Base-by-base conservation (phyloP, 2,797 vertebrate genomes). In the Sorex maritimensis region DNA sequence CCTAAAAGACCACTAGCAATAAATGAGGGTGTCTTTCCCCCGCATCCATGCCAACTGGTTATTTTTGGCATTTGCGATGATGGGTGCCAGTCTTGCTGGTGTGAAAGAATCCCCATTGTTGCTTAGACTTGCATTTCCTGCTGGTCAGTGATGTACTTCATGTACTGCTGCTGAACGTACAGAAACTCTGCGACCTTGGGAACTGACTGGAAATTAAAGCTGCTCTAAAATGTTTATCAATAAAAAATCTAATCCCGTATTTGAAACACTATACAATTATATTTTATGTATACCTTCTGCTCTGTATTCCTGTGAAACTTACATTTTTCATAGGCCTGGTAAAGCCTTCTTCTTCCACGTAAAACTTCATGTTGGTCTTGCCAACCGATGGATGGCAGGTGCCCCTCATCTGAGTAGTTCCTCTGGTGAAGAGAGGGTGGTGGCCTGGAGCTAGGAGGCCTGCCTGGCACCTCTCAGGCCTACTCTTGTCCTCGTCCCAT, bases 231-330 rank as follows among this genome's bases (percentile, higher is more conserved):
- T 17, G 10, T 41, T 72, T 67, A 61, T 15, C 73, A n/a, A 67
- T 9, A 55, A 4, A 55, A 44, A 21, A 2, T 68, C 46, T 26
- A 90, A 84, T 49, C 19, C 19, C 55, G 17, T 61, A 8, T 92
- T 88, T 88, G 24, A 81, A 91, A 80, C 90, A 86, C 63, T 69
- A 46, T 30, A 44, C 28, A 46, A 3, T 68, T 80, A 30, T 17
- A 6, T 12, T 55, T 83, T 58, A 58, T 58, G 55, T 58, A 58
- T 58, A 58, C 5, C 14, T 79, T 17, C 30, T n/a, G n/a, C 84
- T 85, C 19, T 81, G 68, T 69, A 67, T 72, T 85, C 46, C 63
- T 5, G 1, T 58, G 61, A 87, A 84, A 72, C 21, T 34, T 77
- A 9, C 0, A 6, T 67, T 94, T 86, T 52, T 13, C 23, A 46